Base-by-base conservation (phyloP, 2,797 vertebrate species). In the Lemur catta region DNA sequence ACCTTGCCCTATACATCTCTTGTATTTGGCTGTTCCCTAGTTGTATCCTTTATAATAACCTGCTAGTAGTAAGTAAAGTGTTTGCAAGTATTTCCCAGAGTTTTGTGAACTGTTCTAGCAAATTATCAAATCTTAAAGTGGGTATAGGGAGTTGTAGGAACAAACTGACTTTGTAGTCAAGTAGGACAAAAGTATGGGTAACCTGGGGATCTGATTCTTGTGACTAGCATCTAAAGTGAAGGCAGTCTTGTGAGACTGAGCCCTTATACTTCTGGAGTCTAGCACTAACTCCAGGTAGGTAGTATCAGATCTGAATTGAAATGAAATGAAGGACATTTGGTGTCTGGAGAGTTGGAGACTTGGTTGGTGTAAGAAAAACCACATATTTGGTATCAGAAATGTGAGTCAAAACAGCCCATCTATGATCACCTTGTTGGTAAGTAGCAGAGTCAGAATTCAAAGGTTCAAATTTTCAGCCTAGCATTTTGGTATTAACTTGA, bases 401-500 rank as follows among this genome's bases (percentile, higher is more conserved):
- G 9, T 81, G 38, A 75, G 12, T 55, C 38, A 72, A 94, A 84
- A 35, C 3, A 72, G 80, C 41, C 41, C 5, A 78, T 20, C 2
- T 93, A 48, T 46, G 10, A 11, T 89, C 41, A 95, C 11, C 2
- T 15, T 86, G 9, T n/a, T 92, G 74, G 1, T 52, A 75, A 79
- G 26, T 4, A 89, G 50, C 33, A 92, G 67, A 94, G 30, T 48
- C 55, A 95, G 55, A 94, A 89, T 89, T 93, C 28, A 82, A 89
- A 93, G 52, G 55, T 74, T 55, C 69, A 22, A 61, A 92, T 91
- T 91, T 95, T 84, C 48, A 89, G n/a, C 4, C 57, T 67, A 90
- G 41, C 12, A 75, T 72, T 91, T 78, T 95, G 80, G 30, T 79
- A 94, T 84, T 87, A 94, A 95, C n/a, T 93, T 89, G 13, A 95